A percentile compares a stretch with the other conserved stretches of the same genome.
These are phyloP conservation scores for Condylura cristata DNA, from an alignment of 2,113 vertebrate species.

Conservation along the genomic window DNA sequence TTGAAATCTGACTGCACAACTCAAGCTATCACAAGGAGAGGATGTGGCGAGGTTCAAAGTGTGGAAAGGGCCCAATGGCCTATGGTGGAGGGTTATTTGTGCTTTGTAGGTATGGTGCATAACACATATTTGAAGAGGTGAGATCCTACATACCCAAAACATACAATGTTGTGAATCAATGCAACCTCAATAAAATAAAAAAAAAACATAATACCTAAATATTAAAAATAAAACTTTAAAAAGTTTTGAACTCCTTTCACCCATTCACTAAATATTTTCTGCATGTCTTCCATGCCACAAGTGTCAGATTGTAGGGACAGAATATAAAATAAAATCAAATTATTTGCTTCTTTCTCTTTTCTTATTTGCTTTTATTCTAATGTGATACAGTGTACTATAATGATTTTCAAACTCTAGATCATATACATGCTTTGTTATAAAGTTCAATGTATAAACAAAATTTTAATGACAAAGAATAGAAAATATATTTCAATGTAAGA, in stretches of 20 bases:
- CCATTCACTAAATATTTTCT: conserved; percentile 41
- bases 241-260: conserved; percentile 1
- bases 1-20: too few relatives aligned
- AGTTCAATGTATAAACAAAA: neutral
- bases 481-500: conserved; percentile 18
- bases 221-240: neutral
- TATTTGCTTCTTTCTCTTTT: too few relatives aligned
- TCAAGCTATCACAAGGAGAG: too few relatives aligned
- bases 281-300: neutral
- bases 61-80: too few relatives aligned
- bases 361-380: conserved; percentile 42
- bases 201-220: too few relatives aligned
- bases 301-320: neutral
- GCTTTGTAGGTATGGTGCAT: too few relatives aligned
- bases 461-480: conserved; percentile 13
- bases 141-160: too few relatives aligned
- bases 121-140: too few relatives aligned
- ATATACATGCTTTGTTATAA: neutral
- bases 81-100: too few relatives aligned
- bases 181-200: too few relatives aligned
- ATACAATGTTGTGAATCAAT: too few relatives aligned
- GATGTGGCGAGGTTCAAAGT: too few relatives aligned
- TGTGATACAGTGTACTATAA: neutral
- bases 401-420: conserved; percentile 33
- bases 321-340: neutral